Conservation (phyloP, 2,113 vertebrate genomes). For the Pangasianodon hypophthalmus region DNA sequence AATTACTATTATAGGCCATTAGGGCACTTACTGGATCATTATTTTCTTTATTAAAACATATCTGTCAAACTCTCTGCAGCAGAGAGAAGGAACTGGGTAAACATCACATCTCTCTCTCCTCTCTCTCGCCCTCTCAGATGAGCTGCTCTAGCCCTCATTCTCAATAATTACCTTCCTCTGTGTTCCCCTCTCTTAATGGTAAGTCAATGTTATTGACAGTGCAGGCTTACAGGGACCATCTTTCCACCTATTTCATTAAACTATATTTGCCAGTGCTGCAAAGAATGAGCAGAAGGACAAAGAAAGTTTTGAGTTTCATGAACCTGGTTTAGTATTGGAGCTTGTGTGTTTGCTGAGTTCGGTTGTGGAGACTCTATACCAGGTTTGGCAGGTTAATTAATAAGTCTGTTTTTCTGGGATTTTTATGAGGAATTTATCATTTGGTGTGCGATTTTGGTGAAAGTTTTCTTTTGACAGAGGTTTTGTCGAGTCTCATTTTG, state of each 20-base stretch:
- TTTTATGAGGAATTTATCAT: neutral
- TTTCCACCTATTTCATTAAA: slow-evolving; percentile 31
- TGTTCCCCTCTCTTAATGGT: slow-evolving; percentile 36
- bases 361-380: neutral
- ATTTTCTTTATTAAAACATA: slow-evolving; percentile 54
- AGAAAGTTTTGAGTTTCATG: neutral
- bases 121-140: neutral
- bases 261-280: slow-evolving; percentile 16
- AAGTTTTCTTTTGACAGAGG: neutral
- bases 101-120: slow-evolving; percentile 5
- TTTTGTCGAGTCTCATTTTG: neutral
- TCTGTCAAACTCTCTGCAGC: slow-evolving; percentile 30
- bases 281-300: neutral
- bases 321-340: neutral
- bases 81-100: slow-evolving; percentile 28
- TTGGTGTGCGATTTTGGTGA: neutral
- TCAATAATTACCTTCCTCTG: slow-evolving; percentile 45
- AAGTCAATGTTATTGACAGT: slow-evolving; percentile 51
- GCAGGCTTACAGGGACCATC: slow-evolving; percentile 35
- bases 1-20: slow-evolving; percentile 14
- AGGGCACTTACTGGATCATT: slow-evolving; percentile 36
- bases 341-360: neutral
- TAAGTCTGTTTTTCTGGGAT: neutral
- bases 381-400: neutral
- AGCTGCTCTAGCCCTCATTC: slow-evolving; percentile 26